Conservation (phyloP, 2,888 invertebrate species). For the Cancer borealis region DNA sequence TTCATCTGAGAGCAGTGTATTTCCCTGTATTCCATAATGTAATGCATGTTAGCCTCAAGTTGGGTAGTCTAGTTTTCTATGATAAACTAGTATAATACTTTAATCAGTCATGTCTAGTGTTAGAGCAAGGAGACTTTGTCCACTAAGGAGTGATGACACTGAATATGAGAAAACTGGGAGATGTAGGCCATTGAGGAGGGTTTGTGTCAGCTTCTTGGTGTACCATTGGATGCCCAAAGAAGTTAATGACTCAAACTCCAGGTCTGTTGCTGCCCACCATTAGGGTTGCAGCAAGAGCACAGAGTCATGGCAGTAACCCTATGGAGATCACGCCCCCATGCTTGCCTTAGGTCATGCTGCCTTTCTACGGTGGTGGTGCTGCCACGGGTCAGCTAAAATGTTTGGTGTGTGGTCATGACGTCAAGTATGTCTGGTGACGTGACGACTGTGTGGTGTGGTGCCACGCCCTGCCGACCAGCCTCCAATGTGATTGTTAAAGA, state of each 20-base stretch:
- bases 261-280: constrained; percentile 1
- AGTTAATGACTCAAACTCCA: constrained; percentile 6
- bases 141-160: constrained; percentile 1
- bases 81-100: background rate
- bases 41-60: constrained; percentile 23
- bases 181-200: constrained; percentile 26
- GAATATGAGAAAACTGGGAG: constrained; percentile 48
- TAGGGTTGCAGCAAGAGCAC: background rate
- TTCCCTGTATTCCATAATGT: background rate
- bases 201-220: constrained; percentile 56
- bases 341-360: constrained; percentile 71
- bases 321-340: constrained; percentile 57
- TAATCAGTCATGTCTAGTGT: constrained; percentile 37
- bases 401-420: constrained; percentile 67
- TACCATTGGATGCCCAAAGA: constrained; percentile 35
- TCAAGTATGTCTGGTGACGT: constrained; percentile 70
- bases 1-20: background rate
- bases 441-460: constrained; percentile 63
- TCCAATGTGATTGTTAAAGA: constrained; percentile 24
- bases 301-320: constrained; percentile 55
- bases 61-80: constrained; percentile 28
- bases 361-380: constrained; percentile 73
- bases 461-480: constrained; percentile 69
- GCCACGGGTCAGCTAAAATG: constrained; percentile 74
- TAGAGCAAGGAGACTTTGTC: constrained; percentile 1